Evolutionary conservation across 2,113 vertebrate genomes (phyloP).

Genomic region (Eulemur rufifrons): DNA sequence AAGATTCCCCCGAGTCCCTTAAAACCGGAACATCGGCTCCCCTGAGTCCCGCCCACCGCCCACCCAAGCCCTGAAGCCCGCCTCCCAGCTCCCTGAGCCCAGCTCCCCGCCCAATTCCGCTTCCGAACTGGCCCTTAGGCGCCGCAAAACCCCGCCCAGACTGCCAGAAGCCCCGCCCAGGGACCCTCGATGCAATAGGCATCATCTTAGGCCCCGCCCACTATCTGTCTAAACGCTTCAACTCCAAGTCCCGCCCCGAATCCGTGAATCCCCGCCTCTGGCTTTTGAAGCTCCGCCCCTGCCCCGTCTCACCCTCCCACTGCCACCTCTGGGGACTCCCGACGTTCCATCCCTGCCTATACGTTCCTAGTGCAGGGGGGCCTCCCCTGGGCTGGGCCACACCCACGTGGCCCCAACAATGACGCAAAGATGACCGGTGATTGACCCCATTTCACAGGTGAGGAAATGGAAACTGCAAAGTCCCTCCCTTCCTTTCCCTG

Average conservation of each 20-base stretch:
- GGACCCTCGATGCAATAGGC: background rate
- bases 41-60: background rate
- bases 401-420: background rate
- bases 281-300: background rate
- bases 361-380: accelerated
- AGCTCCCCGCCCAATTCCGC: background rate
- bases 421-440: background rate
- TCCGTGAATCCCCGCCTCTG: background rate
- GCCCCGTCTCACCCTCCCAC: background rate
- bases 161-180: conserved; percentile 11
- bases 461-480: background rate
- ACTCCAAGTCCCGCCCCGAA: background rate
- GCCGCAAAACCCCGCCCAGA: background rate
- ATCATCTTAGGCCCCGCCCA: background rate
- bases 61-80: background rate
- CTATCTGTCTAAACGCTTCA: accelerated
- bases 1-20: background rate
- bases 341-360: too few species aligned
- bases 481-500: background rate
- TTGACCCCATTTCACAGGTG: background rate
- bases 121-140: background rate
- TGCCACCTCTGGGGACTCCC: background rate
- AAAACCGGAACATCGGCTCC: background rate
- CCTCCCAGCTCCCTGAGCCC: background rate
- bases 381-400: background rate